These are phyloP conservation scores for Pristionchus arcanus DNA, from an alignment of 2,888 invertebrate genomes.

Conservation along the genomic window DNA sequence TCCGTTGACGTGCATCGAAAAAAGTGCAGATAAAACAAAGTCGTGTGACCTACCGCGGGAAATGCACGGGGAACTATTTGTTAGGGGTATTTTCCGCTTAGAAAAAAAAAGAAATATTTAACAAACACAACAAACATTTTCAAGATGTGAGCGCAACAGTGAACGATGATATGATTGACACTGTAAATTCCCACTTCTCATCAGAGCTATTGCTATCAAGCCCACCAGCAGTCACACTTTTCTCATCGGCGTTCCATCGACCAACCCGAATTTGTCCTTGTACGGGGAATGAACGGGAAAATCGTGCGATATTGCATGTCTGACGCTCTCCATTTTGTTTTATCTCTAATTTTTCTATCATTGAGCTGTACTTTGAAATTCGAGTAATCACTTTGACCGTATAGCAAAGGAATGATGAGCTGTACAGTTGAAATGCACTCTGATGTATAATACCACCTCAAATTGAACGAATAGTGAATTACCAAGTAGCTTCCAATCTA, in stretches of 20 bases:
- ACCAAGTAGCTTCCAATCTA: too few species aligned
- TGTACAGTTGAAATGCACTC: too few species aligned
- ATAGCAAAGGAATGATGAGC: too few species aligned
- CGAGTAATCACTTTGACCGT: too few species aligned
- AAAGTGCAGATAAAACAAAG: background rate
- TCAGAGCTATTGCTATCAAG: too few species aligned
- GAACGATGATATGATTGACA: too few species aligned
- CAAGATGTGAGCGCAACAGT: too few species aligned
- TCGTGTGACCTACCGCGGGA: background rate
- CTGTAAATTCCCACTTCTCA: too few species aligned
- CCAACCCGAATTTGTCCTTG: background rate
- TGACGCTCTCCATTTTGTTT: background rate
- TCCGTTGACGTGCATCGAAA: background rate
- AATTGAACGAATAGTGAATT: too few species aligned
- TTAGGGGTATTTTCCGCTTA: background rate
- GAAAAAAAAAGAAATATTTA: background rate
- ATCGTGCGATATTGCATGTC: background rate
- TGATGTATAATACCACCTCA: too few species aligned
- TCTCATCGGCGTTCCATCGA: background rate
- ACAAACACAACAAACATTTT: too few species aligned
- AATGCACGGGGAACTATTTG: background rate
- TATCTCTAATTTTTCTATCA: background rate
- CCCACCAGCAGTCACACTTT: too few species aligned
- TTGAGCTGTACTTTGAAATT: background rate
- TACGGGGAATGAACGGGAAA: background rate